A percentile compares a stretch with the other conserved stretches of the same genome.
phyloP scores from a whole-genome alignment of 2,113 vertebrate species.

The Malurus elegans region DNA sequence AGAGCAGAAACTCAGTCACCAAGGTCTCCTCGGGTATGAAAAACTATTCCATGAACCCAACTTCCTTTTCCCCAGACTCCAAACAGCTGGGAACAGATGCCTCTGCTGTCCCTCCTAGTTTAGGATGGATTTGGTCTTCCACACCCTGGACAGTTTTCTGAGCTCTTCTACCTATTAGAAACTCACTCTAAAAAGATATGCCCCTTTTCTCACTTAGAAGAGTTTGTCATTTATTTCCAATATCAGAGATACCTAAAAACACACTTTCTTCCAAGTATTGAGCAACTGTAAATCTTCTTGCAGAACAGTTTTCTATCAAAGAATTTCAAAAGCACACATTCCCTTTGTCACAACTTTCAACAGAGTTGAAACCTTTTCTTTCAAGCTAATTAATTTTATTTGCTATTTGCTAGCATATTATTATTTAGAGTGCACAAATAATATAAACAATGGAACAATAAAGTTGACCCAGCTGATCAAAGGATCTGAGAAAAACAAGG shows the following conservation, averaged over 20 bases:
- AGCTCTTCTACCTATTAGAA: neutral
- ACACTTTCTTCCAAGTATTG: neutral
- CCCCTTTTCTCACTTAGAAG: neutral
- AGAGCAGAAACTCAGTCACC: neutral
- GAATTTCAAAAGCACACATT: neutral
- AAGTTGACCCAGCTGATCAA: neutral
- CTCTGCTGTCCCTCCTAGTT: neutral
- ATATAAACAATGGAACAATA: neutral
- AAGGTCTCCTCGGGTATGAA: neutral
- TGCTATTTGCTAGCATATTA: neutral
- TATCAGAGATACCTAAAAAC: neutral
- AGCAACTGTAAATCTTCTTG: neutral
- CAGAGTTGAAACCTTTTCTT: neutral
- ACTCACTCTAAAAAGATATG: neutral
- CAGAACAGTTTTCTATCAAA: neutral
- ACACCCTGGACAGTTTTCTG: neutral
- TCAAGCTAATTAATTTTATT: neutral
- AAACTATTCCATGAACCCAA: neutral
- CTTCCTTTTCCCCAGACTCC: neutral
- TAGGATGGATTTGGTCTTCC: neutral
- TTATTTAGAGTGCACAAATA: neutral
- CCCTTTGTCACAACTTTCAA: neutral
- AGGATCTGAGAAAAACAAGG: neutral
- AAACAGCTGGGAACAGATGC: neutral
- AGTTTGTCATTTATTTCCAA: neutral